Evolutionary conservation across 2,888 invertebrate species (phyloP), one percentile per base, ranked within the genome.

Genomic region (Athalia cordata): DNA sequence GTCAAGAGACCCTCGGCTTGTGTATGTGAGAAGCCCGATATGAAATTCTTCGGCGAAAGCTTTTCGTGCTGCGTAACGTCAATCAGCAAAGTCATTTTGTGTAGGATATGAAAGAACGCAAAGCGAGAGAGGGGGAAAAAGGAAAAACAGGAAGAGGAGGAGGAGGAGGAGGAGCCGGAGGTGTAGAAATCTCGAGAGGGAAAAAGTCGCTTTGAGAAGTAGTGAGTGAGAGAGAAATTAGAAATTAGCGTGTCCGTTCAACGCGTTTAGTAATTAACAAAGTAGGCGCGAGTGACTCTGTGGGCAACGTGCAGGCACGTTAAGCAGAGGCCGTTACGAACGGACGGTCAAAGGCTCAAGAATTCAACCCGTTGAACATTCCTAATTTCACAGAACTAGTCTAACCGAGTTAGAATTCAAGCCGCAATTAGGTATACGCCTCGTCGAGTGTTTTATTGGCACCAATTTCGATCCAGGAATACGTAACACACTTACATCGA

Each of bases 341-440:
- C 9, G 57, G 47, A 59, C 45, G 47, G 15, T 72, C 59, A 49
- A 59, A 57, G 59, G 57, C 72, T 59, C 72, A 9, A 72, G 72
- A 72, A 72, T 59, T 13, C 59, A 72, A 72, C 57, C 57, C 45
- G 57, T 72, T 59, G 47, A 70, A 59, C n/a, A 70, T 70, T 70
- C 57, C 55, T 57, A 57, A 70, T 57, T 59, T 5, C 9, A 59
- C 57, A 45, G 7, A 72, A 57, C 45, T 57, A 59, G 45, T 59
- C n/a, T 13, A 57, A 57, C 59, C 47, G 45, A 59, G 59, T 57
- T 47, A 47, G 45, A 59, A 29, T 66, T n/a, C 52, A 43, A 55
- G 6, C 55, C 55, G 29, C 68, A 68, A 68, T 68, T 50, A 67
- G 67, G 67, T 15, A 13, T 15, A 67, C 67, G 6, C 9, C 50